A percentile compares a stretch with the other conserved stretches of the same genome.
These are phyloP conservation scores for Triplophysa tibetana DNA, from an alignment of 2,113 vertebrate species.

Conservation along the genomic window DNA sequence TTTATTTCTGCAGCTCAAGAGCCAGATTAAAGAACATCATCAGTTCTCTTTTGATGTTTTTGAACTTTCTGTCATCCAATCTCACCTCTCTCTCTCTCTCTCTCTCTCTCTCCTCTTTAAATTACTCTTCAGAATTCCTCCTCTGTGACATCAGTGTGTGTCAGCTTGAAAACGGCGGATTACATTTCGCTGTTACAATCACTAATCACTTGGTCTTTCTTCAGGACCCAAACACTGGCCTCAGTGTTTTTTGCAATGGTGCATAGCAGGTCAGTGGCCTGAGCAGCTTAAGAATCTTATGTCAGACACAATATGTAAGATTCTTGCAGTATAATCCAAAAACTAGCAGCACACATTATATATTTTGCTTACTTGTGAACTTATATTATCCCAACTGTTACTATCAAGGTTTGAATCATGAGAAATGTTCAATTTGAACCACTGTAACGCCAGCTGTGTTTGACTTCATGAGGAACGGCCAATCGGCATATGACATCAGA, in stretches of 20 bases:
- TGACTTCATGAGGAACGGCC: too few species aligned
- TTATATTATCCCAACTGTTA: too few species aligned
- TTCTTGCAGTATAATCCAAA: too few species aligned
- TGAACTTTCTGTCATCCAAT: conserved; percentile 32
- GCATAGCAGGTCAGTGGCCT: not conserved
- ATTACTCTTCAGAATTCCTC: conserved; percentile 36
- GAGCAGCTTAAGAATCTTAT: not conserved
- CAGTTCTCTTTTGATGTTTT: conserved; percentile 30
- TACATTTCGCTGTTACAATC: conserved; percentile 34
- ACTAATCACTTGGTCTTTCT: conserved; percentile 18
- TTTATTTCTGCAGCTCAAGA: conserved; percentile 36
- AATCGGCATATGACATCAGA: too few species aligned
- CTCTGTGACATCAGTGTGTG: conserved; percentile 21
- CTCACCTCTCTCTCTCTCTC: not conserved
- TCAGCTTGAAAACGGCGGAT: conserved; percentile 12
- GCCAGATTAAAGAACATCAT: conserved; percentile 44
- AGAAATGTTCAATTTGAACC: too few species aligned
- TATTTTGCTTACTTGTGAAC: too few species aligned
- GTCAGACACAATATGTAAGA: too few species aligned
- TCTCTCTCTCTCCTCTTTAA: conserved; percentile 2
- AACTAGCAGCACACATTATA: too few species aligned
- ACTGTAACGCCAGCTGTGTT: too few species aligned
- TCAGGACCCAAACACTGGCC: not conserved
- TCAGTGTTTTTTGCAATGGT: not conserved
- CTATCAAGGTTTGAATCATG: too few species aligned